Conservation (phyloP, 2,797 vertebrate genomes). For the Ctenochaetus hawaiiensis region DNA sequence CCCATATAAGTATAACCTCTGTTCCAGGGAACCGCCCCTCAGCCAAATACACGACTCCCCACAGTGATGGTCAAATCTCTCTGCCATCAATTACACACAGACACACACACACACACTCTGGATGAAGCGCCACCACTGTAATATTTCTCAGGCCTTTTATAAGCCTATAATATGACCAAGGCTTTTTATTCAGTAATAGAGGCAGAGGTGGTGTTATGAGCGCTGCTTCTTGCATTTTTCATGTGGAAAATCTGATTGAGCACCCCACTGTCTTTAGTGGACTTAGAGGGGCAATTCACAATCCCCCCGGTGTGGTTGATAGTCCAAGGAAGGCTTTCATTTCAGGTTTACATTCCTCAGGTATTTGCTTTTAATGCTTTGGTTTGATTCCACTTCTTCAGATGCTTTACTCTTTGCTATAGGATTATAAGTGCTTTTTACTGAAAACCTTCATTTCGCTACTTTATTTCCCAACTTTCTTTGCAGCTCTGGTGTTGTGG, state of each 20-base stretch:
- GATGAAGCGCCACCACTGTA: conserved; percentile 30
- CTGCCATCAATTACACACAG: conserved; percentile 43
- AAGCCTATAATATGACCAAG: conserved; percentile 31
- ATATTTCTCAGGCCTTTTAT: conserved; percentile 47
- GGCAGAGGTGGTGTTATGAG: conserved; percentile 7
- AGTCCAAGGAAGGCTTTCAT: conserved; percentile 35
- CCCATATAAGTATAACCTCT: conserved; percentile 24
- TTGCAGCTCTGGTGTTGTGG: conserved; percentile 18
- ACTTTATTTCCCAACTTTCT: conserved; percentile 1
- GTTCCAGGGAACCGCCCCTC: conserved; percentile 10
- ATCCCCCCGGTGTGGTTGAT: conserved; percentile 25
- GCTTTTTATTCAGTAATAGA: conserved; percentile 54
- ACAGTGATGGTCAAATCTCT: conserved; percentile 40
- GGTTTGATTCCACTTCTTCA: conserved; percentile 7
- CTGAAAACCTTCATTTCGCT: neutral
- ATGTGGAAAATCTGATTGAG: conserved; percentile 51
- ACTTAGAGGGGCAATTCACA: conserved; percentile 29
- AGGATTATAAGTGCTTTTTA: neutral
- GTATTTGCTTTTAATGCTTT: conserved; percentile 33
- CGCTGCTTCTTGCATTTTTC: conserved; percentile 57
- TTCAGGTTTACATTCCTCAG: conserved; percentile 25
- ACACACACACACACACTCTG: conserved; percentile 28
- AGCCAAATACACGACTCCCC: conserved; percentile 8
- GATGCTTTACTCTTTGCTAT: neutral
- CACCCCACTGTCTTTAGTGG: conserved; percentile 28